These are phyloP conservation scores for Enteromius treurensis DNA, from an alignment of 2,797 vertebrate genomes.

Conservation along the genomic window DNA sequence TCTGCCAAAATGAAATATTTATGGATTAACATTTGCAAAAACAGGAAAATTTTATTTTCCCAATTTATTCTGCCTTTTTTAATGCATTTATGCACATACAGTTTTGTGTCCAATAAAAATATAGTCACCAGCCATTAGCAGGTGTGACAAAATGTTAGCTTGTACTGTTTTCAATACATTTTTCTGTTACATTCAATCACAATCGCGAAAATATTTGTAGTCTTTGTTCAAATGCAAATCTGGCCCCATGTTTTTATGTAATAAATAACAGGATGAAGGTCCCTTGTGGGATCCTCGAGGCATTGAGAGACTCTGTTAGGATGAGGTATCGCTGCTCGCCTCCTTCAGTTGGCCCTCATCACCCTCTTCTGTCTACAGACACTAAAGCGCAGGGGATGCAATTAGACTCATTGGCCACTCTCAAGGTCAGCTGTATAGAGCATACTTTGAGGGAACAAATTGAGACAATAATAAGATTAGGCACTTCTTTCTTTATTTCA, in stretches of 20 bases:
- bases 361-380: conserved; percentile 15
- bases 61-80: background rate
- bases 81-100: background rate
- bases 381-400: conserved; percentile 13
- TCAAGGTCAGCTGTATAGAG: conserved; percentile 48
- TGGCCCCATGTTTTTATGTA: background rate
- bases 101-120: background rate
- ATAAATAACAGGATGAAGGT: background rate
- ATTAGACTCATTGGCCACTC: conserved; percentile 41
- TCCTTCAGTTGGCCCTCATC: conserved; percentile 24
- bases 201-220: background rate
- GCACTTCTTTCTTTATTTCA: conserved; percentile 69
- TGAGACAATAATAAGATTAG: conserved; percentile 67
- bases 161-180: background rate
- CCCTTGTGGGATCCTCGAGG: background rate
- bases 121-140: background rate
- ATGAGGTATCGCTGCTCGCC: background rate
- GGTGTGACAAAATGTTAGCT: background rate
- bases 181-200: background rate
- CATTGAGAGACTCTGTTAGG: background rate
- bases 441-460: conserved; percentile 51
- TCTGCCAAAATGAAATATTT: background rate
- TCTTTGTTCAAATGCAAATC: background rate
- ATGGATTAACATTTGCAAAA: background rate
- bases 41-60: too few relatives aligned